Evolutionary conservation across 1,140 invertebrate genomes (phyloP).

Genomic region (Bursaphelenchus mucronatus): DNA sequence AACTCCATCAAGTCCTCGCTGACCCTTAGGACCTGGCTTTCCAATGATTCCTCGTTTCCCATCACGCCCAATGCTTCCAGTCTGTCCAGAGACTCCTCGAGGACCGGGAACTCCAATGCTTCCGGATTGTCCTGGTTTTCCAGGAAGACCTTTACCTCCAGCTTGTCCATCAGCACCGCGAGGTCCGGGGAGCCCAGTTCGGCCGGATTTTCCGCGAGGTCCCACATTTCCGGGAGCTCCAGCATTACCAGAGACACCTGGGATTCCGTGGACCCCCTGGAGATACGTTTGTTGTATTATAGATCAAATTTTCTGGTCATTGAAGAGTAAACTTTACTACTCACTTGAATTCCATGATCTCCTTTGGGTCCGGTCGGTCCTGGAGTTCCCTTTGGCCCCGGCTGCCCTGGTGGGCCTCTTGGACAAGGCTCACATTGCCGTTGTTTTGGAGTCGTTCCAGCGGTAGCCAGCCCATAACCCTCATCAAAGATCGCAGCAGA

Average conservation of each 20-base stretch:
- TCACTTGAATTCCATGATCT: conserved; percentile 15
- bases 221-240: conserved; percentile 10
- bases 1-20: conserved; percentile 34
- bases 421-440: conserved; percentile 25
- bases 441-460: background rate
- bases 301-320: background rate
- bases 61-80: conserved; percentile 1
- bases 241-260: conserved; percentile 13
- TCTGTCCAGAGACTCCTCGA: conserved; percentile 16
- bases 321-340: background rate
- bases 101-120: conserved; percentile 23
- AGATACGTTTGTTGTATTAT: background rate
- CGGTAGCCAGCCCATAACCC: conserved; percentile 1
- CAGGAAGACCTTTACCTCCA: conserved; percentile 22
- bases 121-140: conserved; percentile 22
- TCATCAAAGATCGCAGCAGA: background rate
- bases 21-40: conserved; percentile 12
- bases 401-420: background rate
- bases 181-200: conserved; percentile 10
- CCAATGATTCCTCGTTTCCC: conserved; percentile 12
- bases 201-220: conserved; percentile 20
- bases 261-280: conserved; percentile 17
- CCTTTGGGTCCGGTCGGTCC: conserved; percentile 17
- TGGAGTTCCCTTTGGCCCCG: conserved; percentile 22
- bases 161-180: conserved; percentile 22